Evolutionary conservation across 2,113 vertebrate genomes (phyloP), one percentile per base, ranked within the genome.

Genomic region (Hipposideros armiger): DNA sequence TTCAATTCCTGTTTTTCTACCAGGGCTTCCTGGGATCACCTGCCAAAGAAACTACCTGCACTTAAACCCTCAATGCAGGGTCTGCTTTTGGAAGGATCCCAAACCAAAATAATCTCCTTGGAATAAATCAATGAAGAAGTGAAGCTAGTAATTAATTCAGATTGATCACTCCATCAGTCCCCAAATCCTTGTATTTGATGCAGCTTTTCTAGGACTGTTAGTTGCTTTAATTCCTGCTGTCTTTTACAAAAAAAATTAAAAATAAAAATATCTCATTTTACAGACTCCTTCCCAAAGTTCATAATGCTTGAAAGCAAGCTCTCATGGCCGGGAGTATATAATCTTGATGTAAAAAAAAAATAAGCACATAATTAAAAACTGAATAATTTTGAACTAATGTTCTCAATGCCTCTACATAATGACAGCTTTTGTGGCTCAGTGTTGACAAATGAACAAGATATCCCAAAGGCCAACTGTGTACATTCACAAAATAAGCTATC

Each of bases 381-480:
- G 91, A 96, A 91, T 93, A 95, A 93, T 98, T 96, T 96, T 98
- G 90, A 98, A 96, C 60, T 85, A 97, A 94, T 42, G 11, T 66
- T 98, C 91, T 94, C 91, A 87, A 91, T 95, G 0, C 8, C 90
- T 80, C 24, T 95, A 67, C 32, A 91, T 97, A 97, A 97, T 92
- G 91, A 91, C 85, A 96, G 69, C 52, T 94, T 97, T 95, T 95
- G 73, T 87, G 91, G 82, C 5, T 69, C 66, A 73, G 50, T 91
- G 80, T 94, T 98, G 96, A 97, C 86, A 97, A 98, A 97, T 93
- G 58, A 94, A 97, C 98, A 97, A 92, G 76, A 95, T 95, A 97
- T 85, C 81, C 84, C 52, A 40, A 91, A 97, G 91, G 89, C 82
- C 97, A 98, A 94, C 76, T 94, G 92, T 24, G 2, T 94, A 96